phyloP scores from a whole-genome alignment of 2,888 invertebrate genomes.

The Panorpa germanica region DNA sequence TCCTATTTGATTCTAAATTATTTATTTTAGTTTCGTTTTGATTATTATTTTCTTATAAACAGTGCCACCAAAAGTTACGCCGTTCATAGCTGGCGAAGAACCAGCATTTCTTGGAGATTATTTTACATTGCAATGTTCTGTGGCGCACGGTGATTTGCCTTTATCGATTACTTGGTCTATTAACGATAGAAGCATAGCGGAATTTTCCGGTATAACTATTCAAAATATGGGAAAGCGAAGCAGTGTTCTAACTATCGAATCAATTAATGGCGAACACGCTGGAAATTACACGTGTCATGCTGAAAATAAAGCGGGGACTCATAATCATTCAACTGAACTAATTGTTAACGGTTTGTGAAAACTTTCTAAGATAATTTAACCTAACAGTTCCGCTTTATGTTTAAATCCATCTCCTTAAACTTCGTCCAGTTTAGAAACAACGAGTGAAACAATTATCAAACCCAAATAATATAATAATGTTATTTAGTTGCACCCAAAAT shows the following conservation, averaged over 20 bases:
- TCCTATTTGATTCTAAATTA: constrained; percentile 3
- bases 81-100: constrained; percentile 36
- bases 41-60: constrained; percentile 16
- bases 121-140: constrained; percentile 30
- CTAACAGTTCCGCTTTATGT: too few species aligned
- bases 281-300: constrained; percentile 46
- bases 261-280: constrained; percentile 39
- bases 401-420: too few species aligned
- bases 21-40: constrained; percentile 5
- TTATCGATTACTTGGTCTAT: constrained; percentile 31
- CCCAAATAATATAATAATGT: too few species aligned
- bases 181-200: constrained; percentile 27
- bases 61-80: constrained; percentile 44
- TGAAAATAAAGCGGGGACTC: constrained; percentile 38
- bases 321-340: constrained; percentile 36
- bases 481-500: constrained; percentile 32
- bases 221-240: constrained; percentile 29
- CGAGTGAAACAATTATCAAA: too few species aligned
- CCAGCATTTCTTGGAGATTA: constrained; percentile 40
- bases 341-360: constrained; percentile 40
- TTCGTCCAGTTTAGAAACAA: too few species aligned
- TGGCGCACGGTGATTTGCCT: constrained; percentile 31
- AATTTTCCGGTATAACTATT: constrained; percentile 30
- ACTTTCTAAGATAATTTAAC: too few species aligned
- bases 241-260: constrained; percentile 43